Evolutionary conservation across 2,888 invertebrate genomes (phyloP), one percentile per base, ranked within the genome.

Genomic region (Dendrolimus pini): DNA sequence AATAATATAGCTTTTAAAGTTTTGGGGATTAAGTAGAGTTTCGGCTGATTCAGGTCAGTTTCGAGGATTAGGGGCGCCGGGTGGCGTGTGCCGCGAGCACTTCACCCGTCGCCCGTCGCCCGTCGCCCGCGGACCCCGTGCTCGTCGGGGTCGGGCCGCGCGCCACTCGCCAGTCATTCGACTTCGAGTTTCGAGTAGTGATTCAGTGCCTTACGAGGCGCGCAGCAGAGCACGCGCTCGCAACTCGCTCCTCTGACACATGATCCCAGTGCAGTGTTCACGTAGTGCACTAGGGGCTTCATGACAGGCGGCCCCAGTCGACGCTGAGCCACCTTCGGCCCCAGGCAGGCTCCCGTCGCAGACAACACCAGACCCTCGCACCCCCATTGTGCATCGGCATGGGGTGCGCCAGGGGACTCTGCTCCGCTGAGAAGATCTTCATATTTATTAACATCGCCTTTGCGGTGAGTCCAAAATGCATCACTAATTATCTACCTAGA

Each of bases 391-490:
- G 47, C 47, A 47, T 53, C 66, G 61, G 57, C 68, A 87, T 87
- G 88, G 81, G 75, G 64, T 85, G 86, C 74, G 72, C 78, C 71
- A 69, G 78, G 57, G 80, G 81, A 10, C 69, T 83, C 66, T 89
- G 89, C 76, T 73, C 83, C 69, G 78, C 84, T 30, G 84, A 89
- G 71, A 88, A 83, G 63, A 75, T 87, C 62, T 89, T 90, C 80
- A 79, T 89, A 68, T 88, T 90, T 78, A 86, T 90, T 80, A 89
- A 90, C 78, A 82, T 89, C 64, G 85, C 85, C 41, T 89, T 90
- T 71, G 89, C 89, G 75, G 89, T 90, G 60, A 76, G 82, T 78
- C 61, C 54, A 59, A 30, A 30, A 30, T 30, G 30, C 30, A 30
- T 6, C 30, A 6, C 30, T 30, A 30, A 30, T 30, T 30, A 30